Evolutionary conservation across 2,113 vertebrate species (phyloP).

Genomic region (Hipposideros armiger): DNA sequence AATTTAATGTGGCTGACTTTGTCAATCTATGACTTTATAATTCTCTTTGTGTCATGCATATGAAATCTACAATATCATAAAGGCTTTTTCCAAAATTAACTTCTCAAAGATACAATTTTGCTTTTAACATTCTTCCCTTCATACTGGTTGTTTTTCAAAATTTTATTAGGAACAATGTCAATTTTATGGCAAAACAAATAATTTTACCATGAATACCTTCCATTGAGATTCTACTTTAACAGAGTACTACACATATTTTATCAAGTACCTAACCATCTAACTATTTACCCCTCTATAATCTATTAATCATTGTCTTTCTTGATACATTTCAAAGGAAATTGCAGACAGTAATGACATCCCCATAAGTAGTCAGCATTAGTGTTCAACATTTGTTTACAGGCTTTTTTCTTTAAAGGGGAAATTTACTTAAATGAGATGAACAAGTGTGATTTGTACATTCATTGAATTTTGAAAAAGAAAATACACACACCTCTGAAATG

Average conservation of each 20-base stretch:
- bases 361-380: not conserved
- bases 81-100: not conserved
- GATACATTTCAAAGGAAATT: not conserved
- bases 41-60: not conserved
- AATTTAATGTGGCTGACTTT: not conserved
- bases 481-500: not conserved
- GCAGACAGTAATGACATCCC: not conserved
- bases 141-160: not conserved
- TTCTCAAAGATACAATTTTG: not conserved
- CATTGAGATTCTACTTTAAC: not conserved
- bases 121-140: not conserved
- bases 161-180: not conserved
- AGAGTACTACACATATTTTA: not conserved
- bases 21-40: not conserved
- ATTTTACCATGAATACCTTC: not conserved
- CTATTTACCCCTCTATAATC: not conserved
- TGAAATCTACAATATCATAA: not conserved
- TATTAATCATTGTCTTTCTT: not conserved
- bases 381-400: not conserved
- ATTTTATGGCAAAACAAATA: not conserved
- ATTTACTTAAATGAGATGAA: constrained; percentile 4
- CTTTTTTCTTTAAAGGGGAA: not conserved
- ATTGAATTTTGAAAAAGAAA: not conserved
- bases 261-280: not conserved
- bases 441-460: not conserved